Evolutionary conservation across 2,113 vertebrate species (phyloP).

Genomic region (Benitochromis conjunctus): DNA sequence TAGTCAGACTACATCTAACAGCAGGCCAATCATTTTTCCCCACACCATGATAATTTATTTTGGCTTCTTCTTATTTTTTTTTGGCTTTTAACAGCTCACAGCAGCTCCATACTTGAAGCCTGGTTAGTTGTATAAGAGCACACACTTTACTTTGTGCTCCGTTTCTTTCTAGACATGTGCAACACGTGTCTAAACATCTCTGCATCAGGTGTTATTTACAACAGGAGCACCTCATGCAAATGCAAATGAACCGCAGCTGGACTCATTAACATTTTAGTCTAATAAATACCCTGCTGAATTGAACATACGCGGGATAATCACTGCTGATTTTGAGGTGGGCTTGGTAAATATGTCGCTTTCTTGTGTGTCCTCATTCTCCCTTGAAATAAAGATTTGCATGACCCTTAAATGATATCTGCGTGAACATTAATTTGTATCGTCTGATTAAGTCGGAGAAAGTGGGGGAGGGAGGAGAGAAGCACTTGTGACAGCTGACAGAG

Average conservation of each 20-base stretch:
- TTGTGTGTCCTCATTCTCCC: not conserved
- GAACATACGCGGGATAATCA: not conserved
- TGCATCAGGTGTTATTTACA: not conserved
- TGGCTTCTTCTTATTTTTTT: not conserved
- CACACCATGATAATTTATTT: not conserved
- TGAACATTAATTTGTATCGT: not conserved
- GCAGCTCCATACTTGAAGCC: not conserved
- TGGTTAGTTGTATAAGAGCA: not conserved
- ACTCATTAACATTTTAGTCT: not conserved
- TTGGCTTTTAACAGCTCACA: not conserved
- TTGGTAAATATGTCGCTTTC: not conserved
- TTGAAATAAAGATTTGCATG: not conserved
- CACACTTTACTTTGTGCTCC: not conserved
- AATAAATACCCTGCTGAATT: not conserved
- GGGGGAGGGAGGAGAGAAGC: not conserved
- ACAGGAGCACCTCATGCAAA: not conserved
- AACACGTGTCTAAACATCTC: not conserved
- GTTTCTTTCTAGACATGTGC: not conserved
- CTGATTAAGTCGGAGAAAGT: not conserved
- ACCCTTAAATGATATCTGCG: not conserved
- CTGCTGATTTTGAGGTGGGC: not conserved
- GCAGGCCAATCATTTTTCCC: not conserved
- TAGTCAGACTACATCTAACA: not conserved
- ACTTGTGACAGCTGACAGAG: not conserved
- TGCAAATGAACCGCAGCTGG: not conserved